phyloP scores from a whole-genome alignment of 2,797 vertebrate genomes.

The Chloroceryle inda region DNA sequence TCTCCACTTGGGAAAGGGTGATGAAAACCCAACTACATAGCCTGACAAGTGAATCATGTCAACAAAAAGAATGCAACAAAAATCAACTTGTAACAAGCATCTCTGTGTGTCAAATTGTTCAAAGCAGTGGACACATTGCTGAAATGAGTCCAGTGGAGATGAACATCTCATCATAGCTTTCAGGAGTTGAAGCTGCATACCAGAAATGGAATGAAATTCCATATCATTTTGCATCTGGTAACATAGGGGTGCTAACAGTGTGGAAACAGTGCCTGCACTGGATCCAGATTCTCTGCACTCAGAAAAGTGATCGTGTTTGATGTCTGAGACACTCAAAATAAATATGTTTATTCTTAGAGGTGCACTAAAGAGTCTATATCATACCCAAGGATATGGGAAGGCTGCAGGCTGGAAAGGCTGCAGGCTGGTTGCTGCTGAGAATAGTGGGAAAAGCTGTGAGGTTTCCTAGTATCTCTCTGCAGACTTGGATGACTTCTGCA shows the following conservation, averaged over 20 bases:
- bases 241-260: not conserved
- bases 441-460: not conserved
- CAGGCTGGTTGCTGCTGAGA: not conserved
- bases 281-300: not conserved
- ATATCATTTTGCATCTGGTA: conserved; percentile 22
- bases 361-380: not conserved
- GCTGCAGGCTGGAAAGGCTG: not conserved
- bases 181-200: conserved; percentile 31
- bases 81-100: conserved; percentile 65
- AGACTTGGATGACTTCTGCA: not conserved
- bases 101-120: conserved; percentile 64
- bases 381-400: not conserved
- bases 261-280: not conserved
- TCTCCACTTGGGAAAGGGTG: conserved; percentile 64
- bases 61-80: conserved; percentile 69
- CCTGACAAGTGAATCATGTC: conserved; percentile 74
- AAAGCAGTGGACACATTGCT: conserved; percentile 54
- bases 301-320: not conserved
- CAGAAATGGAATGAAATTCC: conserved; percentile 41
- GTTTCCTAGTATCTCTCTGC: not conserved
- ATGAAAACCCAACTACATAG: conserved; percentile 58
- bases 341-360: not conserved
- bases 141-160: conserved; percentile 59
- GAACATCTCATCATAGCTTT: conserved; percentile 60
- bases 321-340: rapidly evolving